Base-by-base conservation (phyloP, 1,140 invertebrate species). In the Ceratosolen fusciceps region DNA sequence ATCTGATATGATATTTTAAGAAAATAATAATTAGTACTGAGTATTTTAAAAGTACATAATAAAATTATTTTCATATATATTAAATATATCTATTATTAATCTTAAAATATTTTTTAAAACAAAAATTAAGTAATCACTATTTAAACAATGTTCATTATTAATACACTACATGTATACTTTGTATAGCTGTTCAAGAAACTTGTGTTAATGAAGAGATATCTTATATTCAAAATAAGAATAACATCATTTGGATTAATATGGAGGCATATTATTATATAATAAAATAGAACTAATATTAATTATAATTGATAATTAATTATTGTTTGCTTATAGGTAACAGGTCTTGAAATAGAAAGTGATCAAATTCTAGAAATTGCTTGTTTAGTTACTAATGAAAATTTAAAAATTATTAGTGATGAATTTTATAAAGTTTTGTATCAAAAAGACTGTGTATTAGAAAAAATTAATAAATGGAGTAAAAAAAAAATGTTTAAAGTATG, bases 321-420 rank as follows among this genome's bases (percentile, higher is more conserved):
- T 77, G 26, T 52, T 73, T 79, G n/a, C 74, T 84, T 86, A 73
- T n/a, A 90, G 89, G 83, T 90, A 83, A 86, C 86, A 39, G 94
- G 94, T 8, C 88, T 99, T 19, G 92, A 98, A 88, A 86, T 95
- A 67, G 91, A 94, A 1, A 94, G 91, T 78, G 94, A 97, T 87
- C 92, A 94, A 79, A 96, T 99, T 39, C 87, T 99, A 81, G 98
- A 99, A 92, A 92, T 98, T 79, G 95, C 96, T 0, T 96, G 96
- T 87, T 85, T 98, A 47, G 91, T 99, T 37, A 98, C 97, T 0
- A 96, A 98, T 89, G 90, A 90, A 21, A 84, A 98, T 71, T 89
- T 98, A 8, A 94, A 97, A 83, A 89, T 96, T 9, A 88, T 97
- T 54, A 95, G 94, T 21, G 93, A 96, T 87, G 93, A 94, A 65